Evolutionary conservation across 2,797 vertebrate species (phyloP), one percentile per base, ranked within the genome.

Genomic region (Acropternis orthonyx): DNA sequence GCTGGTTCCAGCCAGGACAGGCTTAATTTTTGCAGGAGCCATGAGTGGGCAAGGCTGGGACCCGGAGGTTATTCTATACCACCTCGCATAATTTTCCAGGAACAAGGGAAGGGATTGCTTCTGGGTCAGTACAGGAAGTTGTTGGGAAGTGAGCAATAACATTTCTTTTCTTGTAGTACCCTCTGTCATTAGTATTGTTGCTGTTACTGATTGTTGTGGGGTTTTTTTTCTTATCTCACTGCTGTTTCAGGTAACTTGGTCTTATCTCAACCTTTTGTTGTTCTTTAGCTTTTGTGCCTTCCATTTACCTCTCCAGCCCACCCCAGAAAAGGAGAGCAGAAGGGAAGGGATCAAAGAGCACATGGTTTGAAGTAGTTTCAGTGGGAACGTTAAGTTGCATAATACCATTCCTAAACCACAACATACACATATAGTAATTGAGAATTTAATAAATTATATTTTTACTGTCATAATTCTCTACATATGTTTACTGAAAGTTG

Each of bases 91-190:
- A 46, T 56, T 76, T 82, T 62, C 71, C 43, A 16, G 43, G 63
- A 56, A 37, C 8, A 44, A 0, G 0, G 9, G 22, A 41, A 62
- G 32, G 17, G 9, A 8, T 74, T 0, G 0, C 26, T 41, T 68
- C 34, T 3, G 1, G 32, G 10, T 61, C 1, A 0, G 2, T 10
- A 26, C 3, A 12, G 14, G 48, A 49, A 49, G 48, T 8, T 26
- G 48, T 49, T 32, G 14, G 12, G 1, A 43, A 3, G 1, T 4
- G 20, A 44, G 23, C 14, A 63, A 10, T 49, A 34, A 56, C 2
- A 2, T 9, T 9, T 15, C 32, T 24, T 55, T n/a, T 76, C 48
- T 75, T 3, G 5, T 5, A 48, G 5, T 5, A 48, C 5, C 6
- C 22, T 36, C 36, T n/a, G 36, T n/a, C 18, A 41, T 48, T 24